Conservation (phyloP, 2,113 vertebrate species). For the rabbit (Oryctolagus cuniculus) region mOryCun1.1 NC_091437.1:53884501-53885000, state of each 20-base stretch:
- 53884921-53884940: no score
- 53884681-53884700: neutral
- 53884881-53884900: no score
- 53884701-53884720: neutral
- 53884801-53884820: neutral
- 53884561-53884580: neutral
- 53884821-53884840: no score
- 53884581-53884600: neutral
- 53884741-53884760: constrained; percentile 38
- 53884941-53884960: no score
- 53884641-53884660: neutral
- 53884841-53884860: no score
- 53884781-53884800: neutral
- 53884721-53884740: constrained; percentile 13
- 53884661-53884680: neutral
- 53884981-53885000: no score
- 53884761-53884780: neutral
- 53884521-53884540: neutral
- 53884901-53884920: no score
- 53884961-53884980: no score
- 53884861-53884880: no score
- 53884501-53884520: neutral
- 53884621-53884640: constrained; percentile 30
- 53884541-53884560: neutral
- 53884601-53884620: neutral